Conservation (phyloP, 2,888 invertebrate species). For the Tenthredo distinguenda region DNA sequence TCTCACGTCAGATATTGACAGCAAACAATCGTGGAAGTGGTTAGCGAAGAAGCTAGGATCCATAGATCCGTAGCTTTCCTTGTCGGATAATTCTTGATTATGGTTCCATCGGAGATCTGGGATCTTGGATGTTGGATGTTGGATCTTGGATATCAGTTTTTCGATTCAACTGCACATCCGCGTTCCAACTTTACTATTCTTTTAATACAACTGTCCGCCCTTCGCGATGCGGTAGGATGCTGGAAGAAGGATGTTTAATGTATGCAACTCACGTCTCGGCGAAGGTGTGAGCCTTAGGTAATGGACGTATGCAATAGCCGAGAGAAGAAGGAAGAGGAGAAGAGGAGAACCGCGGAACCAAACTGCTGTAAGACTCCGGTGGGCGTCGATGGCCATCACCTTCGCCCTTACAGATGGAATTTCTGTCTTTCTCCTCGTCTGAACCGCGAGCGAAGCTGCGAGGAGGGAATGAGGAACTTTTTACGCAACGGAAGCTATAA, state of each 20-base stretch:
- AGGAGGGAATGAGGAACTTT: background rate
- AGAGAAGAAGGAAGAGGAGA: background rate
- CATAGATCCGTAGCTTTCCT: background rate
- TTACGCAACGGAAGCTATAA: constrained; percentile 3
- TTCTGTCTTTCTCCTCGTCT: background rate
- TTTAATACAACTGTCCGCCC: constrained; percentile 2
- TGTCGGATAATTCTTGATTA: background rate
- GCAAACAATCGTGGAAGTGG: background rate
- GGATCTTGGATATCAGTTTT: background rate
- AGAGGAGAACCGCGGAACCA: background rate
- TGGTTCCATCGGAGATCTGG: background rate
- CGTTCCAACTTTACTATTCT: background rate
- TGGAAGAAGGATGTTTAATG: constrained; percentile 6
- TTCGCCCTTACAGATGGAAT: constrained; percentile 6
- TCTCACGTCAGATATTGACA: background rate
- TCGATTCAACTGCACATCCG: background rate
- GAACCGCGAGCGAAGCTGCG: background rate
- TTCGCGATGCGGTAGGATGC: background rate
- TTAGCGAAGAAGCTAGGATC: background rate
- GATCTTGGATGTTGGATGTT: background rate
- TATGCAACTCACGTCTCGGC: constrained; percentile 1
- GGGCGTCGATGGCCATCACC: constrained; percentile 9
- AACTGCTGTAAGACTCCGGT: background rate
- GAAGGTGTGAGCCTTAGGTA: constrained; percentile 21
- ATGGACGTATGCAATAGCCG: constrained; percentile 3